Base-by-base conservation (phyloP, 2,888 invertebrate species). In the Pegoplata infirma region DNA sequence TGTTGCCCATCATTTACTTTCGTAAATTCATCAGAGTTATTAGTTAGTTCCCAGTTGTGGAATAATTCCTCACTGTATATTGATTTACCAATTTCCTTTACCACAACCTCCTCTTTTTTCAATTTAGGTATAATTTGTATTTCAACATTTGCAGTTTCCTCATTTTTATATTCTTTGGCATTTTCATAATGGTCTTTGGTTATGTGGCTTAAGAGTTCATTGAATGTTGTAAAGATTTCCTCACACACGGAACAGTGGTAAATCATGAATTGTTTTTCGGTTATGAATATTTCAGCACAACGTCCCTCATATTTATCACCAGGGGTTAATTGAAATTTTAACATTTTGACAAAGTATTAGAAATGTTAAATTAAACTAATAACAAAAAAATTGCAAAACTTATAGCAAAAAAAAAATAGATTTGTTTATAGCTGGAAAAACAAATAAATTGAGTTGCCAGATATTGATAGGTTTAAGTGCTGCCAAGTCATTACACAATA, bases 251-350 rank as follows among this genome's bases (percentile, higher is more conserved):
- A 72, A 49, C 71, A 71, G n/a, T 71, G 71, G n/a, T 63, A 71
- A 21, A 71, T 21, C 2, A 71, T 40, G 23, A 61, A 71, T 28
- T 71, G 55, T 55, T 71, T 71, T 46, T 63, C 71, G n/a, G 71
- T 71, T 71, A 71, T 71, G n/a, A 55, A 71, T 32, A 71, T 71
- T 71, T 71, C 71, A 46, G 71, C 71, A 44, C 71, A 71, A 32
- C 71, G 71, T 32, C 53, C 71, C 3, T 63, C 71, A 55, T 71
- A 71, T 55, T 47, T 71, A n/a, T 71, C 71, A 17, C 71, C 71
- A 2, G 61, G 61, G 14, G 53, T 44, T 14, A 71, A 40, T 19
- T 51, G 51, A 44, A 69, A 59, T 59, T 44, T 40, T 55, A 40
- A 51, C 69, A 69, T 69, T 36, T 8, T 32, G 10, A 10, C 12